Base-by-base conservation (phyloP, 2,797 vertebrate species). In the Mormyrops attenuatus region DNA sequence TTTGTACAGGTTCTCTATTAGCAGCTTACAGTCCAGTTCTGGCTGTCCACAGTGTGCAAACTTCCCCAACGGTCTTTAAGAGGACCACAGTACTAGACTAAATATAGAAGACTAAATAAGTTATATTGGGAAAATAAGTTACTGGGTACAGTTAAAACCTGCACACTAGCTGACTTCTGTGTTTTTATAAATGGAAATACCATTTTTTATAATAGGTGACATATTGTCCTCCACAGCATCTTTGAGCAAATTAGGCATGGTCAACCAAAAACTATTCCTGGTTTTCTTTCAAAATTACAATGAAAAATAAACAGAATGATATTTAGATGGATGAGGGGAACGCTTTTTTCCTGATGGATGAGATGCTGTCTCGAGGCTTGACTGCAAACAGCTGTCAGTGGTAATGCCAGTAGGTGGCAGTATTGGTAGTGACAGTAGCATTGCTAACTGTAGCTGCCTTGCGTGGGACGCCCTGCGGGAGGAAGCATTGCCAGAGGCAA, bases 191-290 rank as follows among this genome's bases (percentile, higher is more conserved):
- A 30, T 15, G 73, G 60, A 73, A 86, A 89, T 50, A 66, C 94
- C 95, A 96, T 96, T 96, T 97, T 91, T 96, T 96, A 90, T 97
- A 97, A 91, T 97, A 96, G 77, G 97, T 91, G n/a, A 97, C 96
- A 0, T 96, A 96, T 20, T 97, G 95, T 82, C 97, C 90, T 92
- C 97, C 95, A 1, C 96, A 97, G 92, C 93, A 94, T 92, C 97
- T 96, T 91, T 97, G 96, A 41, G 96, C 95, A 82, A 82, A 82
- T 82, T 82, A 82, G 41, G 41, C 38, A 82, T n/a, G 20, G 77
- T 3, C 77, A 82, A 82, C 20, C 77, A 44, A 82, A 82, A 82
- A 82, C 38, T 82, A 22, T 82, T 82, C 7, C 41, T 47, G 38
- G 77, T 82, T n/a, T 47, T 47, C 77, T n/a, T 82, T 47, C 34